These are phyloP conservation scores for Okamejei kenojei DNA, from an alignment of 2,797 vertebrate genomes.

Conservation along the genomic window DNA sequence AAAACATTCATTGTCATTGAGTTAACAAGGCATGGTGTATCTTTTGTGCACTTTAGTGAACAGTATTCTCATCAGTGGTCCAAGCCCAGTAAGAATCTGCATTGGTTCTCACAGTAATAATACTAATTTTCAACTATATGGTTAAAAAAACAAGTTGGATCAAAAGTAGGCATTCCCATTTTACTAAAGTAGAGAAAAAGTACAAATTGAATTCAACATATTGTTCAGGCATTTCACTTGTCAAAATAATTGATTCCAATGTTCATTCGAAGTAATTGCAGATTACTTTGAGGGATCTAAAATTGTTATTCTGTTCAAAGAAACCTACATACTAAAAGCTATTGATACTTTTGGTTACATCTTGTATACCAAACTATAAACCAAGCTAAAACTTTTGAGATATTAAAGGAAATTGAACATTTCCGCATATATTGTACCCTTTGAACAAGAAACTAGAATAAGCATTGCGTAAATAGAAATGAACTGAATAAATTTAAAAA, in stretches of 20 bases:
- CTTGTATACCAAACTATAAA: neutral
- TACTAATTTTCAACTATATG: neutral
- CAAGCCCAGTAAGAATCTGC: no score
- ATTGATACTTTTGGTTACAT: neutral
- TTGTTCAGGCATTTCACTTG: constrained; percentile 11
- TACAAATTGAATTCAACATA: neutral
- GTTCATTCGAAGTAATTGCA: neutral
- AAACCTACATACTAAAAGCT: neutral
- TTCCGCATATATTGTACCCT: neutral
- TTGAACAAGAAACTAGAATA: constrained; percentile 1
- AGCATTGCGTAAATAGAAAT: neutral
- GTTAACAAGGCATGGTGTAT: neutral
- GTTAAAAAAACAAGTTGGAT: neutral
- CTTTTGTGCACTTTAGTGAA: constrained; percentile 3
- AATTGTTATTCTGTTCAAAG: neutral
- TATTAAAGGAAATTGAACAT: neutral
- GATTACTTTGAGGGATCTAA: constrained; percentile 2
- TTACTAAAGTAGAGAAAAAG: neutral
- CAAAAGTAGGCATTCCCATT: constrained; percentile 12
- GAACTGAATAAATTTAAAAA: constrained; percentile 16
- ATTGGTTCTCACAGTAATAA: neutral
- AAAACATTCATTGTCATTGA: neutral
- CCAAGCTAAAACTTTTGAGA: neutral
- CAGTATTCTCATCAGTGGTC: neutral
- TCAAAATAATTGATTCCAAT: neutral